Evolutionary conservation across 2,888 invertebrate genomes (phyloP), one percentile per base, ranked within the genome.

Genomic region (Nephrocerus scutellatus): DNA sequence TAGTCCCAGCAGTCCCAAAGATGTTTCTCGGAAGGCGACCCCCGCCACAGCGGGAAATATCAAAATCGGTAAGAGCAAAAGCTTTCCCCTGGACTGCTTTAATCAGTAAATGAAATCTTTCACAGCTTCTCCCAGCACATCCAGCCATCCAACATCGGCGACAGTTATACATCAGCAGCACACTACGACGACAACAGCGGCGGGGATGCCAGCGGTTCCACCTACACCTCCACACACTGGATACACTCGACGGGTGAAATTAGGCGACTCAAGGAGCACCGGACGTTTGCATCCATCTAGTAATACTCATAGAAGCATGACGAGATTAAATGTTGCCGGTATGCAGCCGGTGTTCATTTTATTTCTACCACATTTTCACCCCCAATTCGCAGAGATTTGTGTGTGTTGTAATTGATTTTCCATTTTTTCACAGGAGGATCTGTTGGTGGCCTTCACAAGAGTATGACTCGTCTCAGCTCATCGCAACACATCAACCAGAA

Each of bases 391-490:
- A 10, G 10, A 22, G 10, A 7, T 8, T 8, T 22, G 10, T 8
- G 22, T 7, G 22, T 30, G 10, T 38, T 5, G 15, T 19, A 12
- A 22, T 10, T 4, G 12, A 8, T 35, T 22, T 34, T 25, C 7
- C 18, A 23, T 28, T 3, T 34, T 16, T 18, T 41, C 30, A 10
- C 33, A 47, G 51, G 50, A 23, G 82, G 83, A 12, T 83, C 83
- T 1, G 81, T 84, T 10, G 82, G 83, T 7, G 85, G 84, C 2
- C 71, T 85, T 5, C 84, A 85, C 61, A 85, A 84, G 62, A 85
- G 85, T 60, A 84, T 86, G 84, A 85, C 85, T 7, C 74, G 84
- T 24, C 63, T 86, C 43, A 84, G 84, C 44, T 83, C 83, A 10
- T 84, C 84, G 25, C 83, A 85, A 59, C 80, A 82, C 62, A 83